Evolutionary conservation across 2,797 vertebrate genomes (phyloP).

Genomic region (Tokudaia tokunoshimensis): DNA sequence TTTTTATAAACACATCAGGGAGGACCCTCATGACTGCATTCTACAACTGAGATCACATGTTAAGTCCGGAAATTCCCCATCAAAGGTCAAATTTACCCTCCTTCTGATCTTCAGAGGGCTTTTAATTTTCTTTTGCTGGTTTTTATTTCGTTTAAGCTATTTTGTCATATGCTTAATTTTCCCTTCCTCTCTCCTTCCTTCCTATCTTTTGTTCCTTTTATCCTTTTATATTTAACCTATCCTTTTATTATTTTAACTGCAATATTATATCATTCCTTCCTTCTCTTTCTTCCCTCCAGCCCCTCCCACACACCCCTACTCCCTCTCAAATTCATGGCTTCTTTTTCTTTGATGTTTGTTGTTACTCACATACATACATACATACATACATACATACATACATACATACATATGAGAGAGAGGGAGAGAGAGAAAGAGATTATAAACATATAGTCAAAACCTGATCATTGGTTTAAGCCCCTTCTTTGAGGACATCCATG

Average conservation of each 20-base stretch:
- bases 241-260: background rate
- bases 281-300: background rate
- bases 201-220: background rate
- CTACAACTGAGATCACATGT: background rate
- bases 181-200: background rate
- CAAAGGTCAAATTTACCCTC: too few species aligned
- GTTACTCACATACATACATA: background rate
- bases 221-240: background rate
- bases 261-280: background rate
- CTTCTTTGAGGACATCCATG: background rate
- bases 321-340: background rate
- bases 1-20: too few species aligned
- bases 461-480: background rate
- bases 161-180: background rate
- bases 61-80: background rate
- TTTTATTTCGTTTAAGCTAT: background rate
- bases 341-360: background rate
- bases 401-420: background rate
- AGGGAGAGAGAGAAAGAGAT: too few species aligned
- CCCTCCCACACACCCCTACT: background rate
- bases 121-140: background rate
- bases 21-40: background rate
- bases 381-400: background rate
- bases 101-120: background rate
- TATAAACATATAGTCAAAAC: background rate